A percentile compares a stretch with the other conserved stretches of the same genome.
Conservation (phyloP, 2,888 invertebrate genomes). For the Tiliacea citrago region DNA sequence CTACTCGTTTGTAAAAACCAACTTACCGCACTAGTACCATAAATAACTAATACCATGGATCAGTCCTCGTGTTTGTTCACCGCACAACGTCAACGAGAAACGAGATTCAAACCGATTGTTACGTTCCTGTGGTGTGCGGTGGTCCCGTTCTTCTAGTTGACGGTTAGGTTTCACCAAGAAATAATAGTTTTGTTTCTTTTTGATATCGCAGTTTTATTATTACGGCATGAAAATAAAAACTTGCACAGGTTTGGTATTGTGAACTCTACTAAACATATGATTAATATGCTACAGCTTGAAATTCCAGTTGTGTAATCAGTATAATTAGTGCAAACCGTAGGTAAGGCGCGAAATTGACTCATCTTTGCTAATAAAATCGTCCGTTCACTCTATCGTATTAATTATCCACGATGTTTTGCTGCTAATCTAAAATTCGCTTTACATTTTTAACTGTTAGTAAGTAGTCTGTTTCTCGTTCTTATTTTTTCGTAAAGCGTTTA, state of each 20-base stretch:
- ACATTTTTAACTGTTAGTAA: conserved; percentile 10
- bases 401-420: neutral
- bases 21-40: too few species aligned
- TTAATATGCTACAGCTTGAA: conserved; percentile 4
- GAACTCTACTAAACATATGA: neutral
- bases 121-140: too few species aligned
- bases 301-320: conserved; percentile 57
- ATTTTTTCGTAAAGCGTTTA: neutral
- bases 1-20: too few species aligned
- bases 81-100: too few species aligned
- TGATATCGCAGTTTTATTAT: too few species aligned
- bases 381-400: neutral
- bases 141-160: too few species aligned
- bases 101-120: too few species aligned
- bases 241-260: neutral
- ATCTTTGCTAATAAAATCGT: neutral
- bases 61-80: too few species aligned
- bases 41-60: too few species aligned
- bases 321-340: conserved; percentile 27
- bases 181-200: too few species aligned
- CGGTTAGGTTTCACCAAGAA: too few species aligned
- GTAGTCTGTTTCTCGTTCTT: conserved; percentile 4
- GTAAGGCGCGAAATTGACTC: neutral
- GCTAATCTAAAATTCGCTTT: neutral
- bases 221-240: neutral